Base-by-base conservation (phyloP, 2,113 vertebrate genomes). In the Alosa alosa region DNA sequence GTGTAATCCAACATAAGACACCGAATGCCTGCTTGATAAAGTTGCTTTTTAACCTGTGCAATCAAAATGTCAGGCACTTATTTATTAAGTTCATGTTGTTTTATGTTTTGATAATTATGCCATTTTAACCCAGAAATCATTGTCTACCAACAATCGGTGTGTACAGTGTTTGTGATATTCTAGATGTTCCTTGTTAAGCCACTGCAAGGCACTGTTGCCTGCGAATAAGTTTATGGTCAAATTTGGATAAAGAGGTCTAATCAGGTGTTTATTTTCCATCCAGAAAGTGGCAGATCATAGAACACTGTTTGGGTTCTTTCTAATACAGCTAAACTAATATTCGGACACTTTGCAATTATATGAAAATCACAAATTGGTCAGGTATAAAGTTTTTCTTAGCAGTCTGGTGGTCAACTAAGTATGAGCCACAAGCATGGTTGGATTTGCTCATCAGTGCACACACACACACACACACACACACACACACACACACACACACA, bases 201-300 rank as follows among this genome's bases (percentile, higher is more conserved):
- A 92, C 92, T 92, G 84, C 89, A 91, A 89, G 91, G 92, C 91
- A 89, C 88, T 94, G 93, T 93, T 94, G 92, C 90, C 93, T 90
- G 88, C 86, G 22, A 78, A 55, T 86, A 85, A 89, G 78, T 81
- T 45, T 3, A 72, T 9, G 3, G 64, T 25, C 11, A 31, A 36
- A 72, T 31, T 18, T 36, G 72, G 72, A 78, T 41, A 11, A 41
- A 78, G 13, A 2, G 11, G 72, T 78, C 13, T 36, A 11, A 68
- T 31, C 22, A 78, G 64, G 8, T 4, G 1, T 78, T 78, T 6
- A 41, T 36, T 78, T 78, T 78, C 13, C 4, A 78, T 15, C 72
- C 13, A 68, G 11, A 78, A 4, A 39, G 72, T 36, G 72, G 36
- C 72, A 39, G 36, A 0, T 39, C 13, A 36, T 36, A 78, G 72